Conservation (phyloP, 2,113 vertebrate genomes). For the Acanthisitta chloris region DNA sequence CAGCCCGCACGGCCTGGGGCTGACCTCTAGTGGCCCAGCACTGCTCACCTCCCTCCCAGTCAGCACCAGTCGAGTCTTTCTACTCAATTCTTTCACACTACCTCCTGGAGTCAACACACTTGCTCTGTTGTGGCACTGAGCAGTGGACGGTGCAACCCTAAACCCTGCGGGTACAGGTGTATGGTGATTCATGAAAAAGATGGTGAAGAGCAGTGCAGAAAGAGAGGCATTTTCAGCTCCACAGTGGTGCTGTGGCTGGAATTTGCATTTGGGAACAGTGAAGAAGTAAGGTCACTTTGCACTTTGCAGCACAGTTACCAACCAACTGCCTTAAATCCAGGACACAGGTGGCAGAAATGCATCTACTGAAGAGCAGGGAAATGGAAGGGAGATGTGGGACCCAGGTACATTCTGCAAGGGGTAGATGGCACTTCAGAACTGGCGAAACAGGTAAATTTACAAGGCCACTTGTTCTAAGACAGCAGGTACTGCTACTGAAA, state of each 20-base stretch:
- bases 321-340: not conserved
- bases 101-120: not conserved
- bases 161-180: not conserved
- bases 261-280: not conserved
- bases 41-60: not conserved
- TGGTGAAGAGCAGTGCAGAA: rapidly evolving
- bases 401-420: not conserved
- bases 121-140: not conserved
- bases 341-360: not conserved
- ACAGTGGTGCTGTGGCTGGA: rapidly evolving
- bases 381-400: not conserved
- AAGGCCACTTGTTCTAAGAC: not conserved
- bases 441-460: not conserved
- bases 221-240: not conserved
- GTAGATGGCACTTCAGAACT: not conserved
- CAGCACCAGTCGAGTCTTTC: not conserved
- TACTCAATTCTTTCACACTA: not conserved
- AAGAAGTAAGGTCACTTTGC: not conserved
- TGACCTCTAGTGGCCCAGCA: slow-evolving; percentile 60
- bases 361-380: not conserved
- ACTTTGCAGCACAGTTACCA: not conserved
- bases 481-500: not conserved
- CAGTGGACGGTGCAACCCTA: not conserved
- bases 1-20: not conserved
- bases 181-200: not conserved